These are phyloP conservation scores for Antidorcas marsupialis DNA, from an alignment of 2,113 vertebrate species.

Conservation along the genomic window DNA sequence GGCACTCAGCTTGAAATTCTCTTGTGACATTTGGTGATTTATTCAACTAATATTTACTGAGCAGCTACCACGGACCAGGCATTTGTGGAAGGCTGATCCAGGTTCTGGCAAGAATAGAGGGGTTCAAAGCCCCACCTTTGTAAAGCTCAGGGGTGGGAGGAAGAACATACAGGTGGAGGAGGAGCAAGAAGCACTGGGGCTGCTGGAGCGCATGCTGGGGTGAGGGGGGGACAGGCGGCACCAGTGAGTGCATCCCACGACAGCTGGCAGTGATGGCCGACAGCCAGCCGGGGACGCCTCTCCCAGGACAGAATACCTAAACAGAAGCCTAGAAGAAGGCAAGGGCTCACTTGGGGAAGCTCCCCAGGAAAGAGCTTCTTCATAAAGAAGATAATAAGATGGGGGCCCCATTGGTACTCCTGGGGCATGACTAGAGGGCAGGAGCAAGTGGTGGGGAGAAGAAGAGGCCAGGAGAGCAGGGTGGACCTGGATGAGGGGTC, in stretches of 20 bases:
- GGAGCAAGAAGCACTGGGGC: not conserved
- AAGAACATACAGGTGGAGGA: not conserved
- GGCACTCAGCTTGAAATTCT: not conserved
- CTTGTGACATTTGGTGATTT: not conserved
- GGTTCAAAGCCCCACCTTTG: not conserved
- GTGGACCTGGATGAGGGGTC: not conserved
- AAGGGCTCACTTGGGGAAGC: not conserved
- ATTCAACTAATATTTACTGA: not conserved
- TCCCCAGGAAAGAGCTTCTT: not conserved
- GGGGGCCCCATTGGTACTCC: not conserved
- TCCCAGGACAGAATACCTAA: not conserved
- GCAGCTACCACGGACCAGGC: not conserved
- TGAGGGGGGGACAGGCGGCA: too few species aligned
- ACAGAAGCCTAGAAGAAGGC: not conserved
- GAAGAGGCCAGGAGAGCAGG: accelerated
- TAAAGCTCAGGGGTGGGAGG: too few species aligned
- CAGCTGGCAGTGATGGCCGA: not conserved
- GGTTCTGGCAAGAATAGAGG: not conserved
- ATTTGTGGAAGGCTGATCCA: accelerated
- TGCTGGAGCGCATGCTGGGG: too few species aligned
- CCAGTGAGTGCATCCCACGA: accelerated
- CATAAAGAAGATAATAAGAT: not conserved
- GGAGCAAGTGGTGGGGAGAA: not conserved
- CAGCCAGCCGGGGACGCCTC: accelerated
- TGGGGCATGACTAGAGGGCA: not conserved